These are phyloP conservation scores for Cephalopachus bancanus DNA, from an alignment of 2,797 vertebrate species.

Conservation along the genomic window DNA sequence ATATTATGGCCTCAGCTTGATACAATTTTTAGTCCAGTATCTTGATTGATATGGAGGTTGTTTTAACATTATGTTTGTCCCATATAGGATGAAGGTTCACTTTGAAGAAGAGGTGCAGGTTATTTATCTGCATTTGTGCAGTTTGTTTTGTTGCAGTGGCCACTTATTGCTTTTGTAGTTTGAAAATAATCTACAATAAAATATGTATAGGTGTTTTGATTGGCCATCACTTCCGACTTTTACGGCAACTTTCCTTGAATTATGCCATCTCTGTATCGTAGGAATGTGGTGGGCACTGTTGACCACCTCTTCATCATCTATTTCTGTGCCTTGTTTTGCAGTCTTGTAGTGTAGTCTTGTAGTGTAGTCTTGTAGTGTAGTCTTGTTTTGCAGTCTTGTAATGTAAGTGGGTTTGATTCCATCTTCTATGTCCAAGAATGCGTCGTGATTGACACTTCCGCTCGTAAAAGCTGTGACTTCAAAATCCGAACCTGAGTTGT, in stretches of 20 bases:
- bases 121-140: neutral
- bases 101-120: neutral
- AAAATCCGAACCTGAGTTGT: neutral
- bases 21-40: neutral
- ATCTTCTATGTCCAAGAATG: neutral
- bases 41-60: neutral
- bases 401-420: neutral
- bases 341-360: rapidly evolving
- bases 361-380: rapidly evolving
- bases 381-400: no score
- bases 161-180: neutral
- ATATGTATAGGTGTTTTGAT: neutral
- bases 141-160: neutral
- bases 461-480: neutral
- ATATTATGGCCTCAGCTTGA: neutral
- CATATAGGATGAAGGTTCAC: neutral
- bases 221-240: neutral
- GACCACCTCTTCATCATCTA: neutral
- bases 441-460: rapidly evolving
- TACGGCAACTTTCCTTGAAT: neutral
- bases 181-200: neutral
- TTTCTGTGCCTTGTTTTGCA: neutral
- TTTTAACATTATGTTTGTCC: neutral
- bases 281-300: no score
- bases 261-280: rapidly evolving